Evolutionary conservation across 2,113 vertebrate genomes (phyloP).

Genomic region (Chinchilla lanigera): DNA sequence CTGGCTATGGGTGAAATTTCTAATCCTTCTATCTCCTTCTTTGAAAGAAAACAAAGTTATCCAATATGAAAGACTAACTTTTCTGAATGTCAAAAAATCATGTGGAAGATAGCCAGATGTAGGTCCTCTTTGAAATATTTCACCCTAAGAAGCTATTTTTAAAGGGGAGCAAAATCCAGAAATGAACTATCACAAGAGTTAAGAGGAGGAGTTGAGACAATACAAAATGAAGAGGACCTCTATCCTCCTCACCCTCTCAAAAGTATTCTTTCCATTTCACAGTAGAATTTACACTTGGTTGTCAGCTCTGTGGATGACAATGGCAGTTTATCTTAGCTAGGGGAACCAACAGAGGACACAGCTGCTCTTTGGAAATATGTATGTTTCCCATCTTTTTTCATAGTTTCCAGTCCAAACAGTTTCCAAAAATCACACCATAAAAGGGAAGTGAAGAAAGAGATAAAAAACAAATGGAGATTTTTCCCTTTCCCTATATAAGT

Average conservation of each 20-base stretch:
- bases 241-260: not conserved
- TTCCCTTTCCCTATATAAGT: not conserved
- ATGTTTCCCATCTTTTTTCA: not conserved
- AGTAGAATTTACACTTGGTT: not conserved
- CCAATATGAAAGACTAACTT: not conserved
- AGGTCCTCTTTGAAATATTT: not conserved
- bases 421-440: not conserved
- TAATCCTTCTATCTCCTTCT: not conserved
- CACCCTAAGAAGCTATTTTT: not conserved
- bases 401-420: not conserved
- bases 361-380: not conserved
- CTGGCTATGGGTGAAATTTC: not conserved
- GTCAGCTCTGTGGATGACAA: accelerated
- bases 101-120: not conserved
- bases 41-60: not conserved
- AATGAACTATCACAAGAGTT: not conserved
- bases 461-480: not conserved
- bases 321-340: not conserved
- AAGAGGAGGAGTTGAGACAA: not conserved
- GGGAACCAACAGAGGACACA: not conserved
- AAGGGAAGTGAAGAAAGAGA: not conserved
- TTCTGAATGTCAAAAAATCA: not conserved
- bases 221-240: not conserved
- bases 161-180: not conserved
- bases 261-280: not conserved